Evolutionary conservation across 2,797 vertebrate genomes (phyloP).

Genomic region (Sebastes goodei): DNA sequence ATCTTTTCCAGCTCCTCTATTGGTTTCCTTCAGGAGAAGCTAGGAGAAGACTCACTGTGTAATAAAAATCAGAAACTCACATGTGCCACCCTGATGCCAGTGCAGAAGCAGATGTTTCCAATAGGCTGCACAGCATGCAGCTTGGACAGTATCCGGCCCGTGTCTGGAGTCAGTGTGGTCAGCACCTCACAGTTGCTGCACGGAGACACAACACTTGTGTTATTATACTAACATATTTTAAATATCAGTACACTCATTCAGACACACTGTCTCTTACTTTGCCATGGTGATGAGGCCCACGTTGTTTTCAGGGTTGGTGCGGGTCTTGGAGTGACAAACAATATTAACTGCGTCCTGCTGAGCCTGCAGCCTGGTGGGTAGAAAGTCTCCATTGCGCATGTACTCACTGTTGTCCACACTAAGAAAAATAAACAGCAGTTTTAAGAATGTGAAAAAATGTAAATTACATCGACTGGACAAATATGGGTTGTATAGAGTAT

Average conservation of each 20-base stretch:
- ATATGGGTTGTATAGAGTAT: background rate
- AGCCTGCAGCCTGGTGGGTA: slow-evolving; percentile 93
- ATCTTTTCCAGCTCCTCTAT: background rate
- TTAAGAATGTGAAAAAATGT: slow-evolving; percentile 15
- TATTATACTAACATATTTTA: background rate
- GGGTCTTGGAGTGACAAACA: slow-evolving; percentile 95
- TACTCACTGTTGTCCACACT: slow-evolving; percentile 98
- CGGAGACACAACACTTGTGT: background rate
- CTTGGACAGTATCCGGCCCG: slow-evolving; percentile 93
- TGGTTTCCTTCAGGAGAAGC: background rate
- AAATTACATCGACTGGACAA: background rate
- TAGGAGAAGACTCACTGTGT: slow-evolving; percentile 49
- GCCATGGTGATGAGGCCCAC: slow-evolving; percentile 96
- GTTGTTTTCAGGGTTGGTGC: slow-evolving; percentile 95
- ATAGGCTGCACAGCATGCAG: slow-evolving; percentile 93
- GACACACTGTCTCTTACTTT: slow-evolving; percentile 80
- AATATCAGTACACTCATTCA: background rate
- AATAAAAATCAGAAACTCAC: slow-evolving; percentile 77
- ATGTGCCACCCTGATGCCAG: slow-evolving; percentile 93
- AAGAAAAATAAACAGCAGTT: slow-evolving; percentile 61
- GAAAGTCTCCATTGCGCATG: slow-evolving; percentile 95
- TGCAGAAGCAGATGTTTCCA: slow-evolving; percentile 94
- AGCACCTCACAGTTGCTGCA: slow-evolving; percentile 94
- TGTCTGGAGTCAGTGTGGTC: slow-evolving; percentile 94
- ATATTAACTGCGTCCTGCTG: slow-evolving; percentile 97